Evolutionary conservation across 1,140 invertebrate species (phyloP).

Genomic region (Ips nitidus): DNA sequence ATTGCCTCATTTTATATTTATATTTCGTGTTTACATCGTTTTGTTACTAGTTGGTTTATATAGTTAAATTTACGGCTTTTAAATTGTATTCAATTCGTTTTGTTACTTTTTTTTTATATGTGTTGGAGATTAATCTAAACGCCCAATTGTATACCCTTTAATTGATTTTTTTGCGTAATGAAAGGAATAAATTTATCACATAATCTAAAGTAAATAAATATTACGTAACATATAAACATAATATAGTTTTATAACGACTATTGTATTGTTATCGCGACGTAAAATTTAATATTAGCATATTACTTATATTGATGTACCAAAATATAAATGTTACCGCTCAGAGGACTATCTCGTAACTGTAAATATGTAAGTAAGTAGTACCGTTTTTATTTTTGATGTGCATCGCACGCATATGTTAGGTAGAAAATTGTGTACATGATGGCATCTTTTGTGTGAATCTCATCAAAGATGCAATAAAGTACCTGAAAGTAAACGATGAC

Average conservation of each 20-base stretch:
- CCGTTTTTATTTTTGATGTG: conserved; percentile 14
- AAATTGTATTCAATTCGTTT: too few species aligned
- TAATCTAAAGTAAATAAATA: too few species aligned
- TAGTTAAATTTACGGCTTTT: too few species aligned
- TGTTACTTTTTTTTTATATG: too few species aligned
- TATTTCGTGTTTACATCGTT: too few species aligned
- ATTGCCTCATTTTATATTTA: too few species aligned
- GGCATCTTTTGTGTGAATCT: conserved; percentile 21
- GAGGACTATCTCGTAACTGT: conserved; percentile 13
- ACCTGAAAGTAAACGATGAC: conserved; percentile 27
- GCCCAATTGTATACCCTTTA: too few species aligned
- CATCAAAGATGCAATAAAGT: conserved; percentile 36
- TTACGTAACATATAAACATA: conserved; percentile 1
- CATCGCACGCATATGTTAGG: conserved; percentile 12
- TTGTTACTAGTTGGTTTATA: too few species aligned
- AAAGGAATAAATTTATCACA: too few species aligned
- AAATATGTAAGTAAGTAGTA: conserved; percentile 19
- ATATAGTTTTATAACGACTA: conserved; percentile 9
- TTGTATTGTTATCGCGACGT: conserved; percentile 2
- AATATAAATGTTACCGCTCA: conserved; percentile 28
- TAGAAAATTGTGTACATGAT: conserved; percentile 25
- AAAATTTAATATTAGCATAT: conserved; percentile 9
- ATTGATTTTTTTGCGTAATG: too few species aligned
- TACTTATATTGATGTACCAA: conserved; percentile 29
- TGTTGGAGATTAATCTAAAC: too few species aligned